Base-by-base conservation (phyloP, 1,140 invertebrate species). In the Delia radicum region DNA sequence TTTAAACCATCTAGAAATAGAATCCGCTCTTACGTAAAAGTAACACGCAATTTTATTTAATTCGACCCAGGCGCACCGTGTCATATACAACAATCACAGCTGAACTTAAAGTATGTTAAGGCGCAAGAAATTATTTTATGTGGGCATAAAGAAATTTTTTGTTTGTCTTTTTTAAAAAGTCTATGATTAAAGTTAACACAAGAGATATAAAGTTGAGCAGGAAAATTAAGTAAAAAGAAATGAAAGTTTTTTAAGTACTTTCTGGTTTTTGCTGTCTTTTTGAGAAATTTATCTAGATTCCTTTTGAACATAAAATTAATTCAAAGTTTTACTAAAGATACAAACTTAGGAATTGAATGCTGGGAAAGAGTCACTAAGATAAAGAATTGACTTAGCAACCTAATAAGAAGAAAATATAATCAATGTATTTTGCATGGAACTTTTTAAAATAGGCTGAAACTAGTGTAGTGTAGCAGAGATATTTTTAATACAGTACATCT, bases 301-400 rank as follows among this genome's bases (percentile, higher is more conserved):
- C 24, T 69, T 37, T 10, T 33, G n/a, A 69, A 69, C 65, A 69
- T 69, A 33, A 69, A 69, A 69, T 69, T 69, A 37, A 28, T 37
- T 37, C 33, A 33, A 69, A 69, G 29, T 69, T 69, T 69, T 33
- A 33, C 48, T 55, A 21, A 18, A 55, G 5, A 37, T 37, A 55
- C 18, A 18, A 21, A 21, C 48, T 55, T 55, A 21, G 10, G 18
- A 55, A 24, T 55, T 21, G n/a, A n/a, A n/a, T n/a, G 21, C 21
- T 8, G 18, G 10, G n/a, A 55, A 8, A 55, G 18, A 55, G 48
- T 8, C 18, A 8, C 1, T 1, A 55, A 42, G 6, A 42, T 42
- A 42, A 15, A 42, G 37, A 42, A 42, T 10, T 42, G 37, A 42
- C 15, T 8, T 2, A 37, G 33, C 33, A 37, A 37, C 33, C n/a